A percentile compares a stretch with the other conserved stretches of the same genome.
Conservation (phyloP, 2,113 vertebrate species). For the Polypterus senegalus region DNA sequence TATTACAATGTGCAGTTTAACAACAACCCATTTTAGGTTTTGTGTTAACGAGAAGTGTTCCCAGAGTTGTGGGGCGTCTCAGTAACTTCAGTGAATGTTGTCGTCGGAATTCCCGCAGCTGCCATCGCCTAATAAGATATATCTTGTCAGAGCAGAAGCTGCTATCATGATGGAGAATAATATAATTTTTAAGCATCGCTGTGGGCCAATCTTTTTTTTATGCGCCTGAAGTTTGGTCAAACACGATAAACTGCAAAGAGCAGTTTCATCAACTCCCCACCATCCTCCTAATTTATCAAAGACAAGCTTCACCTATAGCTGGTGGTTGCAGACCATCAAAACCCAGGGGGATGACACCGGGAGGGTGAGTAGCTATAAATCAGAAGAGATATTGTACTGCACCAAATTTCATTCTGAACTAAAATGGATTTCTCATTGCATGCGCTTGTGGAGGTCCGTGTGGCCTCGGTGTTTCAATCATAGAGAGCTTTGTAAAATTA, state of each 20-base stretch:
- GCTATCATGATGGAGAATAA: too few species aligned
- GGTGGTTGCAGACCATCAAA: background rate
- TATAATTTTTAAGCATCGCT: too few species aligned
- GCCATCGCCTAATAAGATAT: background rate
- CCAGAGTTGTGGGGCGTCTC: too few species aligned
- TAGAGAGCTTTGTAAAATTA: constrained; percentile 6
- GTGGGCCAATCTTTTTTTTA: too few species aligned
- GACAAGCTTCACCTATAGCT: background rate
- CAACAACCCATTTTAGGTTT: too few species aligned
- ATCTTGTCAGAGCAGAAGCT: background rate
- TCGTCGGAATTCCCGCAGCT: background rate
- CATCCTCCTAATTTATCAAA: background rate
- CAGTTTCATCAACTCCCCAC: too few species aligned
- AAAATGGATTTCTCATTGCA: background rate
- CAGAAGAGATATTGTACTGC: background rate
- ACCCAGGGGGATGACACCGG: background rate
- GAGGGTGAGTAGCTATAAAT: background rate
- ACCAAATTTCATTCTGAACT: background rate
- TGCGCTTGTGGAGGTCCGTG: background rate
- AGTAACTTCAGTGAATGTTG: too few species aligned
- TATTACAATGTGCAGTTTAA: too few species aligned
- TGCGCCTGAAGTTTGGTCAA: too few species aligned
- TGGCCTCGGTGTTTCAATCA: constrained; percentile 3
- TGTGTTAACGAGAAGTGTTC: too few species aligned
- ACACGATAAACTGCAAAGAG: too few species aligned